Base-by-base conservation (phyloP, 2,888 invertebrate genomes). In the Trichogramma dendrolimi region DNA sequence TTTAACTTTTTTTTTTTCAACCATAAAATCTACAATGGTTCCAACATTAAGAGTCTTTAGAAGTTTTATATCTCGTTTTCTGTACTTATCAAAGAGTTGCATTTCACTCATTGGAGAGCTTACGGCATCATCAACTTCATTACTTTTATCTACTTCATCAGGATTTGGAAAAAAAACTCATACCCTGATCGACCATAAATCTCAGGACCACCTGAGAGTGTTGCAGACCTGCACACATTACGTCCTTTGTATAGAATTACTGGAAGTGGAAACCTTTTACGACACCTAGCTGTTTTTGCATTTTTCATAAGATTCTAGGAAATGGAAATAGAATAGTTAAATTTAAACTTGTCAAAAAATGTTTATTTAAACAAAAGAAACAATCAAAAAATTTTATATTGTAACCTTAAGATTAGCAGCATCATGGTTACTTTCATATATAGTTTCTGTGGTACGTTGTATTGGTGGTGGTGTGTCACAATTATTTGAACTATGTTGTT, bases 1-100 rank as follows among this genome's bases (percentile, higher is more conserved):
- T 80, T 91, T 92, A 48, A 90, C 87, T 81, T 91, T 91, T 72
- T 89, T 88, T 74, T 90, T 89, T 75, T 92, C 91, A 6, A 92
- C 90, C 91, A 92, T 92, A 58, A 92, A 84, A 79, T 92, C 91
- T 66, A 89, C 84, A 70, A 92, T 91, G 56, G 87, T 87, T 59
- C 84, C 84, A 11, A 91, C 87, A 70, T 87, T 86, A 43, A 90
- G 82, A 27, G 83, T 82, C 75, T 87, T 87, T 44, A 92, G 78
- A 52, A 91, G 79, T 69, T 85, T 84, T 58, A 90, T 89, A 74
- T 92, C 91, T 67, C 85, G 83, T 68, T 82, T 84, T 58, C 88
- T 80, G 58, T 87, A 84, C 72, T 83, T 81, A 73, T 87, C 85
- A 73, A 86, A 86, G 62, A 87, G 77, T 73, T 84, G 83, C 83